A percentile compares a stretch with the other conserved stretches of the same genome.
Evolutionary conservation across 2,113 vertebrate genomes (phyloP).

Genomic region (Rhipidura dahli): DNA sequence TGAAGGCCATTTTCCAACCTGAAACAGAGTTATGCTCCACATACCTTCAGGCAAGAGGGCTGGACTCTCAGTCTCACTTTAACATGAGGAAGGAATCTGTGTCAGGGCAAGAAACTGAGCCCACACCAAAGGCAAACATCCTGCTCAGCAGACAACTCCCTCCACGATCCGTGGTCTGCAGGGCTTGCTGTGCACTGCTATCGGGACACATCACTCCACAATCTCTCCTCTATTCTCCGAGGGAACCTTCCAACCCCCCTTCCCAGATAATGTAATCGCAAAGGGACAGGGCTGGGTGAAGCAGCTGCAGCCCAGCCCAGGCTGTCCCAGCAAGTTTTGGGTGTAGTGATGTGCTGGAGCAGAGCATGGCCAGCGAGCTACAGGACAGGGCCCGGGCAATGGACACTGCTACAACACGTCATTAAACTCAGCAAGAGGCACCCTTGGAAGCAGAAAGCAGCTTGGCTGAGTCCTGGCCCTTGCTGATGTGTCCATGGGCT

Average conservation of each 20-base stretch:
- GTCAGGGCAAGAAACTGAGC: background rate
- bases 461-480: background rate
- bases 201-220: background rate
- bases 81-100: background rate
- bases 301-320: background rate
- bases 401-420: background rate
- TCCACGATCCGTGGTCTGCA: accelerated
- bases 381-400: background rate
- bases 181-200: background rate
- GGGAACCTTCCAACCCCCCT: background rate
- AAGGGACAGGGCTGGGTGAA: background rate
- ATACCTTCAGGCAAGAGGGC: background rate
- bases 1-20: background rate
- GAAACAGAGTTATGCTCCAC: background rate
- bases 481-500: background rate
- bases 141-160: background rate
- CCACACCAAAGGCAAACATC: background rate
- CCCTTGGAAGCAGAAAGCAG: background rate
- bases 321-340: background rate
- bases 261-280: accelerated
- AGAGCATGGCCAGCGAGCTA: accelerated
- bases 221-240: background rate
- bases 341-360: background rate
- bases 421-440: background rate
- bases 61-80: background rate